Conservation (phyloP, 1,140 invertebrate species). For the Holcopasites calliopsidis region DNA sequence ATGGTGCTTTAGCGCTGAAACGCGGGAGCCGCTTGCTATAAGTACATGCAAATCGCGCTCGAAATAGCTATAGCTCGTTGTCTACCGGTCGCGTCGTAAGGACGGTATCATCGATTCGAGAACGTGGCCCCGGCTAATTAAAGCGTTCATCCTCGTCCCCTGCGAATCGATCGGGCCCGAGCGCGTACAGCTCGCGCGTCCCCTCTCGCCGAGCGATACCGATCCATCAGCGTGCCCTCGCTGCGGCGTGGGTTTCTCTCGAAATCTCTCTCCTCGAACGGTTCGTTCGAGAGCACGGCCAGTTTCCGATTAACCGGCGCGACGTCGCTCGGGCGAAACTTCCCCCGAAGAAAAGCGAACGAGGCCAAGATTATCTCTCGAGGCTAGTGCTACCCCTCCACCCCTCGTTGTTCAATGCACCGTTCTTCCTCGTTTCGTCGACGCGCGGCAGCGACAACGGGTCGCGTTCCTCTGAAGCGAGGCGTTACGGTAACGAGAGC, state of each 20-base stretch:
- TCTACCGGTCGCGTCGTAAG: conserved; percentile 19
- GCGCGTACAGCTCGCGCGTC: not conserved
- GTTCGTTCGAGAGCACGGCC: too few species aligned
- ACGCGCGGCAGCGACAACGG: not conserved
- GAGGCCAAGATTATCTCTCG: not conserved
- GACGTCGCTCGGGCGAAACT: too few species aligned
- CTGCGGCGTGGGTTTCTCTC: too few species aligned
- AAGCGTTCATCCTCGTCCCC: conserved; percentile 29
- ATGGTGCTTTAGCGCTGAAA: conserved; percentile 33
- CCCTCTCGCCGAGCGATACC: not conserved
- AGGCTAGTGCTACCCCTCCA: not conserved
- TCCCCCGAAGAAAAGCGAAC: too few species aligned
- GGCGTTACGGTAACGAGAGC: not conserved
- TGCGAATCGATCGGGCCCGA: conserved; percentile 13
- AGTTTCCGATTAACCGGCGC: too few species aligned
- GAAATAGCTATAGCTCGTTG: conserved; percentile 34
- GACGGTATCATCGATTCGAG: conserved; percentile 26
- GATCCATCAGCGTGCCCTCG: too few species aligned
- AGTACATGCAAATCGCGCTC: conserved; percentile 42
- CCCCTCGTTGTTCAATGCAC: not conserved
- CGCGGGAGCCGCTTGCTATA: conserved; percentile 39
- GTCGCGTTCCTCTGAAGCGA: not conserved
- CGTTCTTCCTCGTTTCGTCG: not conserved
- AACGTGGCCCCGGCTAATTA: conserved; percentile 21
- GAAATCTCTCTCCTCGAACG: too few species aligned